Evolutionary conservation across 2,797 vertebrate species (phyloP), one percentile per base, ranked within the genome.

Genomic region (Esox lucius): DNA sequence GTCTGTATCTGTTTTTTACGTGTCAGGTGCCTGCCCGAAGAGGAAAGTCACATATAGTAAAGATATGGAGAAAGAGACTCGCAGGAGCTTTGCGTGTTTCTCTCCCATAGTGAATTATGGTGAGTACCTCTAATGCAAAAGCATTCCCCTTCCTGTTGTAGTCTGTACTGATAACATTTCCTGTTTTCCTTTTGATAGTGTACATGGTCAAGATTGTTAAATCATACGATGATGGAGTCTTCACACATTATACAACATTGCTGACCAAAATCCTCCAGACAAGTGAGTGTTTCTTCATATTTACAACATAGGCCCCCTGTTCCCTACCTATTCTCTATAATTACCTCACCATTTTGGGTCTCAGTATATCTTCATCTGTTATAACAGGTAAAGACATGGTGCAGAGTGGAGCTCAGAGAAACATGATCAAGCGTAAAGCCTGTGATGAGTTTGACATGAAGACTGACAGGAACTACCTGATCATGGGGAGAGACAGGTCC

Each of bases 11-110:
- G 65, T 74, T 19, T 73, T 28, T 19, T 28, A 6, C 15, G 65
- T 80, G n/a, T 16, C 56, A 94, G 93, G 91, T 76, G 78, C 72
- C 64, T 94, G 93, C 48, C 89, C 92, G 42, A 87, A 28, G 59
- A 68, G 68, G 22, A 92, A 79, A 79, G 81, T 84, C 7, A 92
- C 92, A 66, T 93, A 91, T 65, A 87, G 79, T 59, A 83, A 82
- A 78, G 8, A 66, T 0, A 5, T 90, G 42, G n/a, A 72, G 17
- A 0, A 15, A 39, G 28, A 0, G 0, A 74, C 84, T 0, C 88
- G 93, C 0, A 56, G 5, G 0, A 12, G 0, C 15, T 91, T 88
- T 71, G 90, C 51, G 3, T 94, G 93, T 76, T 93, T 86, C 26
- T 1, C 73, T 0, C 86, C 89, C 17, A 28, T 42, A 1, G 84